These are phyloP conservation scores for Cryptus armator DNA, from an alignment of 2,888 invertebrate species.

Conservation along the genomic window DNA sequence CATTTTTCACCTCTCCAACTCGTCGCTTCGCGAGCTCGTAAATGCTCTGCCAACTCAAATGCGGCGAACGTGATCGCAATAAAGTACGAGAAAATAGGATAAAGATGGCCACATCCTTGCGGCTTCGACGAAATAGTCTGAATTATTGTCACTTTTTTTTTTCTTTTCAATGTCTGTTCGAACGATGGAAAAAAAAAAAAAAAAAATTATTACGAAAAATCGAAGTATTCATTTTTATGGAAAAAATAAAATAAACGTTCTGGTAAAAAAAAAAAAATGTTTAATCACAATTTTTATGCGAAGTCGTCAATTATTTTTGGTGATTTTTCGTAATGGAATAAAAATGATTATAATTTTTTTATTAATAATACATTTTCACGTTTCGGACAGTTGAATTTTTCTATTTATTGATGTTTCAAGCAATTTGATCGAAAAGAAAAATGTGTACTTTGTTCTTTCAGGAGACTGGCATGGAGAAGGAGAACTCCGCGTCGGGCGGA, in stretches of 20 bases:
- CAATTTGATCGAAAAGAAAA: background rate
- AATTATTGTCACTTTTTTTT: background rate
- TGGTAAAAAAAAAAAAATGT: too few species aligned
- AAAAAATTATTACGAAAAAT: too few species aligned
- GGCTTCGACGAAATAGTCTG: background rate
- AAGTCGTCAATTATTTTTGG: too few species aligned
- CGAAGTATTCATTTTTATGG: too few species aligned
- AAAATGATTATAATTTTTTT: too few species aligned
- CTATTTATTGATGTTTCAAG: background rate
- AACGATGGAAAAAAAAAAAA: background rate
- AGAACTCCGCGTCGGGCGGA: constrained; percentile 87
- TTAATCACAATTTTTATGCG: too few species aligned
- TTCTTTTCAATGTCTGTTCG: background rate
- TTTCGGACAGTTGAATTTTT: too few species aligned
- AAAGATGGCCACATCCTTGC: constrained; percentile 28
- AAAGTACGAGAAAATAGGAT: constrained; percentile 36
- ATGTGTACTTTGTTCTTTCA: constrained; percentile 67
- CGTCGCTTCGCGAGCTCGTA: constrained; percentile 20
- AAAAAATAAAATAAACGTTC: too few species aligned
- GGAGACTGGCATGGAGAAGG: constrained; percentile 91
- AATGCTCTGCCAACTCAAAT: constrained; percentile 19
- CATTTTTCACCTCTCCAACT: constrained; percentile 36
- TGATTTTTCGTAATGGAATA: too few species aligned
- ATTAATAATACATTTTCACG: too few species aligned
- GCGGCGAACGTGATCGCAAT: constrained; percentile 39